Conservation (phyloP, 2,888 invertebrate genomes). For the Theretra japonica region DNA sequence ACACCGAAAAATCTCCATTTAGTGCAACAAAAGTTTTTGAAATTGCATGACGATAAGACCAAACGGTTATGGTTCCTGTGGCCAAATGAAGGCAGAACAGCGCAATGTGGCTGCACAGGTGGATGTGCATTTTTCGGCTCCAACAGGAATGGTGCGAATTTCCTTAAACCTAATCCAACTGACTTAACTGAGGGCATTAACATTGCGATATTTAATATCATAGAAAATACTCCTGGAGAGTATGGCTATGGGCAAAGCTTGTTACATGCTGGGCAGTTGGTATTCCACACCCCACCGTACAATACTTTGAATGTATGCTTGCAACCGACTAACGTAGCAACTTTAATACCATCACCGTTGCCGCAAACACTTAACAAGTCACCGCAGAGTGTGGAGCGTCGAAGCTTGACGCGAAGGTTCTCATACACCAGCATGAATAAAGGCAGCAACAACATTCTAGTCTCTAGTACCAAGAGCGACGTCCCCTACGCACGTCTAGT, state of each 20-base stretch:
- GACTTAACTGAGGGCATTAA: slow-evolving; percentile 93
- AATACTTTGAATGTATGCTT: slow-evolving; percentile 90
- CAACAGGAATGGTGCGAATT: slow-evolving; percentile 94
- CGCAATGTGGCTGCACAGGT: slow-evolving; percentile 97
- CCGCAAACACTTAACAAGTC: slow-evolving; percentile 74
- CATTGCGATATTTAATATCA: slow-evolving; percentile 89
- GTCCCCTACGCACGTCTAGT: slow-evolving; percentile 93
- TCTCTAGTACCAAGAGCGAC: slow-evolving; percentile 84
- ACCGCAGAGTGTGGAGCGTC: slow-evolving; percentile 70
- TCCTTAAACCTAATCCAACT: slow-evolving; percentile 93
- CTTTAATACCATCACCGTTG: slow-evolving; percentile 74
- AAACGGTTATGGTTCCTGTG: slow-evolving; percentile 98
- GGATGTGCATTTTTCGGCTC: slow-evolving; percentile 97
- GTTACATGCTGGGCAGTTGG: slow-evolving; percentile 92
- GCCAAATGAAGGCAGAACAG: slow-evolving; percentile 88
- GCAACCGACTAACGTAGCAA: slow-evolving; percentile 85
- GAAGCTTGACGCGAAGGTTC: slow-evolving; percentile 77
- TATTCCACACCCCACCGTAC: slow-evolving; percentile 96
- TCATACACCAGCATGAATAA: slow-evolving; percentile 79
- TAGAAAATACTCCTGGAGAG: slow-evolving; percentile 90
- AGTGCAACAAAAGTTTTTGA: slow-evolving; percentile 92
- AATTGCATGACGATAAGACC: slow-evolving; percentile 92
- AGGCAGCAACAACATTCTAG: slow-evolving; percentile 73
- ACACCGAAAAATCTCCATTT: slow-evolving; percentile 90
- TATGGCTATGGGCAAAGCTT: slow-evolving; percentile 98